A percentile compares a stretch with the other conserved stretches of the same genome.
phyloP scores from a whole-genome alignment of 2,113 vertebrate genomes.

The Seriola aureovittata region DNA sequence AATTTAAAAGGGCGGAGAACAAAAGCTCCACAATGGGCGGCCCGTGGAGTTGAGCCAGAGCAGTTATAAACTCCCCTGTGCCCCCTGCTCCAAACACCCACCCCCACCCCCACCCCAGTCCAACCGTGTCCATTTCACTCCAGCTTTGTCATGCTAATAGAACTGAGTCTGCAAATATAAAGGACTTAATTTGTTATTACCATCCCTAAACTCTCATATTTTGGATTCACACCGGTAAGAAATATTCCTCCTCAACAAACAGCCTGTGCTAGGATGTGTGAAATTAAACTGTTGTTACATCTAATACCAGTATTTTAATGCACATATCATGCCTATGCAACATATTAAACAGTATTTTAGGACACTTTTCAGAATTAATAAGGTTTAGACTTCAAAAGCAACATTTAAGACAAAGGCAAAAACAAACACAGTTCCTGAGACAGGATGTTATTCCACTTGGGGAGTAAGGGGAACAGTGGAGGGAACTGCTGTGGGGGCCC shows the following conservation, averaged over 20 bases:
- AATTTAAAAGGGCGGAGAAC: conserved; percentile 91
- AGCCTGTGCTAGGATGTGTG: conserved; percentile 9
- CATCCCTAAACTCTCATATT: conserved; percentile 72
- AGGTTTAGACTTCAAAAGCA: background rate
- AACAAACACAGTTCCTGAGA: background rate
- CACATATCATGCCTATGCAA: conserved; percentile 1
- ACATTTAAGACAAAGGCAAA: conserved; percentile 1
- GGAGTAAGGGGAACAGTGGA: background rate
- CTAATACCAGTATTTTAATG: background rate
- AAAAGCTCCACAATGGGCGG: conserved; percentile 90
- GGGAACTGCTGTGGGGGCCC: background rate
- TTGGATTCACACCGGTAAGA: conserved; percentile 67
- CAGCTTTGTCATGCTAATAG: conserved; percentile 97
- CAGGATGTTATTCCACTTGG: background rate
- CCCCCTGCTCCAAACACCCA: conserved; percentile 58
- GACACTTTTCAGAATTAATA: background rate
- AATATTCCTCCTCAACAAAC: conserved; percentile 81
- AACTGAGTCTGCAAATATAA: conserved; percentile 95
- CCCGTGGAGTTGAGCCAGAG: conserved; percentile 87
- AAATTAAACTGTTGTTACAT: conserved; percentile 9
- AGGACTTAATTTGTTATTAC: conserved; percentile 95
- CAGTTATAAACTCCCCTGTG: conserved; percentile 85
- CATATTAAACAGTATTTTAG: background rate
- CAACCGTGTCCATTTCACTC: conserved; percentile 93
- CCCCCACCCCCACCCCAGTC: conserved; percentile 81